Conservation (phyloP, 2,113 vertebrate genomes). For the Myodes glareolus region DNA sequence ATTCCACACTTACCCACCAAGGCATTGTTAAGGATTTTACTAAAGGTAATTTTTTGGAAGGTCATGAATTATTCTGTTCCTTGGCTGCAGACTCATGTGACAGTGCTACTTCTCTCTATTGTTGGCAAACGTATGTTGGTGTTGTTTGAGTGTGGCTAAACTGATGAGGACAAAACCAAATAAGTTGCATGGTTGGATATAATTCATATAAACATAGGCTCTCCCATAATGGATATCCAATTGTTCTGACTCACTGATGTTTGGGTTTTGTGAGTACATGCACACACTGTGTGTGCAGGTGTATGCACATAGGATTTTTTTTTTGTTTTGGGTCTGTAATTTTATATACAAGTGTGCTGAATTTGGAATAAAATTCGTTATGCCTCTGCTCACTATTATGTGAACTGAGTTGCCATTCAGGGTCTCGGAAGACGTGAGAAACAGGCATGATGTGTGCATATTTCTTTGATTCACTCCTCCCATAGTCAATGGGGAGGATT, state of each 20-base stretch:
- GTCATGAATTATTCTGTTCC: neutral
- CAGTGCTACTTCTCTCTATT: neutral
- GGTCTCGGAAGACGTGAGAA: conserved; percentile 50
- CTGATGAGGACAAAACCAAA: neutral
- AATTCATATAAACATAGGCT: neutral
- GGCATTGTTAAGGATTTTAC: neutral
- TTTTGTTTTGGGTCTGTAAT: neutral
- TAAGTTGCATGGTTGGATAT: neutral
- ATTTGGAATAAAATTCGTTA: neutral
- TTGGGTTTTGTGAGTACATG: neutral
- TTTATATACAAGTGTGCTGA: neutral
- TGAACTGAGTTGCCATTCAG: neutral
- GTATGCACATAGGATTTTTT: neutral
- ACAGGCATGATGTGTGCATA: neutral
- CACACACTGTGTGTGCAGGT: neutral
- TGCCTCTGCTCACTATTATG: neutral
- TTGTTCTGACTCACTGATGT: neutral
- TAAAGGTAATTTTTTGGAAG: neutral
- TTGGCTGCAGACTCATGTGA: neutral
- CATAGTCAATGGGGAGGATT: conserved; percentile 30
- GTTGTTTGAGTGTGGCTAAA: neutral
- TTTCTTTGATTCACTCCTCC: conserved; percentile 35
- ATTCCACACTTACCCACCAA: neutral
- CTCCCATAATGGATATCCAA: neutral
- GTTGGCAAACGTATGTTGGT: neutral